Conservation (phyloP, 2,797 vertebrate species). For the Gymnothorax reevesii region DNA sequence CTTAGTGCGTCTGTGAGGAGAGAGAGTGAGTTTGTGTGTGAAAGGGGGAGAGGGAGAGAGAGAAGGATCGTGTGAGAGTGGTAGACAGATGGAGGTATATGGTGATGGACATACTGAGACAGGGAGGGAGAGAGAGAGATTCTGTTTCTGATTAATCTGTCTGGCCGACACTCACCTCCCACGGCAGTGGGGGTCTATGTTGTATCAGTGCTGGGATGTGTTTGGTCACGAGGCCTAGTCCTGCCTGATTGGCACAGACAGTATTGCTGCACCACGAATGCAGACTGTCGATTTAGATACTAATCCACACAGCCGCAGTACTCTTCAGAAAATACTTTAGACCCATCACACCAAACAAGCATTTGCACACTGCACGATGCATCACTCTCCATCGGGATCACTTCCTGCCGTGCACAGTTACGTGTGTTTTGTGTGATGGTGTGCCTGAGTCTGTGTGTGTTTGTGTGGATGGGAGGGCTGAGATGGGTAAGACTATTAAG, state of each 20-base stretch:
- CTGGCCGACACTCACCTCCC: slow-evolving; percentile 51
- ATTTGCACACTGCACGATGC: background rate
- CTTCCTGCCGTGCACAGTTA: background rate
- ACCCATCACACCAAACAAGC: background rate
- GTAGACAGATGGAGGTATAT: no score
- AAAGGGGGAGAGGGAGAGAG: background rate
- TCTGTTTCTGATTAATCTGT: slow-evolving; percentile 79
- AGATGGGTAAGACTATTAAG: background rate
- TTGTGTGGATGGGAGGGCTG: background rate
- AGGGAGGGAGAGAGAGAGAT: slow-evolving; percentile 14
- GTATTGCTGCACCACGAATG: background rate
- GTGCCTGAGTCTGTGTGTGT: background rate
- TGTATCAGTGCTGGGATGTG: slow-evolving; percentile 41
- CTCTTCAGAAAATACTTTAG: background rate
- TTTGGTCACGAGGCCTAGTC: slow-evolving; percentile 18
- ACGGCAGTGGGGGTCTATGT: slow-evolving; percentile 44
- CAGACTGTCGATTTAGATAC: slow-evolving; percentile 29
- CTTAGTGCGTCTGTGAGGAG: slow-evolving; percentile 78
- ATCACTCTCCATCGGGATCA: slow-evolving; percentile 1
- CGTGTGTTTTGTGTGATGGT: background rate
- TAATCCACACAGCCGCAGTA: slow-evolving; percentile 8
- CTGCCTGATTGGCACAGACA: slow-evolving; percentile 42
- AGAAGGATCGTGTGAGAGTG: background rate
- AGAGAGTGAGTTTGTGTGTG: slow-evolving; percentile 54
- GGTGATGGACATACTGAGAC: no score